Evolutionary conservation across 37 sponge, comb jelly and placozoan genomes (phyloP), one percentile per base, ranked within the genome.

Genomic region (Spongia lamella): DNA sequence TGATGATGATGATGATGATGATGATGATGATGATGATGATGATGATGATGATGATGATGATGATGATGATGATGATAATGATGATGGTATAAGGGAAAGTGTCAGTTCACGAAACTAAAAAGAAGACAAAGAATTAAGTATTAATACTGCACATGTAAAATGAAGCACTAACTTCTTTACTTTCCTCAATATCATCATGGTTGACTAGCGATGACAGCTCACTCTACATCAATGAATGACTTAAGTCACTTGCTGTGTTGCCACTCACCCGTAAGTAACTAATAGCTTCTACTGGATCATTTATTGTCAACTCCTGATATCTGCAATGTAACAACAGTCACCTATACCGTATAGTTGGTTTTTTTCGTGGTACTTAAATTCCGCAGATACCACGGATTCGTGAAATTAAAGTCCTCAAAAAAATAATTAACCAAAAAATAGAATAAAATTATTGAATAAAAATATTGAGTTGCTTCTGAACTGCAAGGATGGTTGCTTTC

Each of bases 131-230:
- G n/a, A 17, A 40, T 16, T 20, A 52, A 9, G 1, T 4, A 35
- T 50, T 11, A 40, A 43, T 43, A 43, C 0, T 73, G 27, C 4
- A 19, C 37, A 26, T 13, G 19, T 37, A 59, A 20, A 37, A 35
- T 2, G 25, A 35, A 36, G 25, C 7, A 21, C 63, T 27, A 19
- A 90, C 92, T 88, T 90, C 72, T 2, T 72, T 49, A 30, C 84
- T 87, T 33, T 87, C 88, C 16, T 67, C 81, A 25, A 32, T 30
- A 77, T 87, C 25, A 54, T 38, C 57, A 53, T 91, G 92, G 40
- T 87, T 56, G 31, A 87, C 84, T 24, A 82, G 11, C 13, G 68
- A 58, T 21, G 84, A 56, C 0, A 91, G 50, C 34, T 50, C 35
- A 24, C 65, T 79, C 73, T 88, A 66, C 9, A 50, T 17, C 9